A percentile compares a stretch with the other conserved stretches of the same genome.
Conservation (phyloP, 2,888 invertebrate genomes). For the Homarus gammarus region DNA sequence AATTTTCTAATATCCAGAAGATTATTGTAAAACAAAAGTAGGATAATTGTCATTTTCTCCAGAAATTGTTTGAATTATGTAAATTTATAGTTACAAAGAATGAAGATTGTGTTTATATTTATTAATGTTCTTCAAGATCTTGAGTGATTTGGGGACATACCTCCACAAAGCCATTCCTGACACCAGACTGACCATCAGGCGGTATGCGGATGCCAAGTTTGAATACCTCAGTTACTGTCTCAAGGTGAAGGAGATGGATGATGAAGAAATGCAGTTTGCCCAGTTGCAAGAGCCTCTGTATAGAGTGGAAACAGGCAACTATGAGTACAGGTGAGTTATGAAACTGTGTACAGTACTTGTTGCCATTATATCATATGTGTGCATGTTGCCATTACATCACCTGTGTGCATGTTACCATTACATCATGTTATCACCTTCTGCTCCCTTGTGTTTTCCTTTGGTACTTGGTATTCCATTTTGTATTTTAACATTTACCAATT, state of each 20-base stretch:
- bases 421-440: too few relatives aligned
- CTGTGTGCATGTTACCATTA: too few relatives aligned
- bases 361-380: too few relatives aligned
- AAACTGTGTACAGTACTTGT: too few relatives aligned
- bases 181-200: constrained; percentile 96
- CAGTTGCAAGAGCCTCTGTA: constrained; percentile 97
- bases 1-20: too few relatives aligned
- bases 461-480: too few relatives aligned
- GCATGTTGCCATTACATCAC: too few relatives aligned
- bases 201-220: constrained; percentile 99
- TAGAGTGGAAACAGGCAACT: constrained; percentile 99
- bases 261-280: constrained; percentile 96
- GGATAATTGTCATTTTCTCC: not conserved
- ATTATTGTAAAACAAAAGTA: not conserved
- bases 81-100: not conserved
- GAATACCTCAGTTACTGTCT: constrained; percentile 99
- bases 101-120: not conserved
- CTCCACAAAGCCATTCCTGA: constrained; percentile 98
- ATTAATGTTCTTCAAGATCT: constrained; percentile 83
- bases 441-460: too few relatives aligned
- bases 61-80: not conserved
- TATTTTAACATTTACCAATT: too few relatives aligned
- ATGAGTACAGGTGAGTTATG: constrained; percentile 88
- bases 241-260: constrained; percentile 99
- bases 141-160: constrained; percentile 97